Conservation (phyloP, 2,888 invertebrate species). For the Ophion ellenae region DNA sequence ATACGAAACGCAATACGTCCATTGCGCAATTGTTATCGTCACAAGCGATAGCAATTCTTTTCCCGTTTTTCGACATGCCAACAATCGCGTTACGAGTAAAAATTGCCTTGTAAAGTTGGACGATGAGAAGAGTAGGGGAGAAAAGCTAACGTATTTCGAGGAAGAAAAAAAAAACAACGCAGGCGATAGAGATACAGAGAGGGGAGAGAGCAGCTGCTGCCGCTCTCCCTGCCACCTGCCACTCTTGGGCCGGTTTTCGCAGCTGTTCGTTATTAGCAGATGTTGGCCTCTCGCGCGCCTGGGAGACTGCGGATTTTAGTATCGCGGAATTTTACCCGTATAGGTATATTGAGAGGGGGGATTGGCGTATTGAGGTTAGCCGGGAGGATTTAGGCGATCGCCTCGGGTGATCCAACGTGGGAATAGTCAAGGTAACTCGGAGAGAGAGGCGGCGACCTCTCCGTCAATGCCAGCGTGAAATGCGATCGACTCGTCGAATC, state of each 20-base stretch:
- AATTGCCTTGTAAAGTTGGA: not conserved
- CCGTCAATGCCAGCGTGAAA: slow-evolving; percentile 81
- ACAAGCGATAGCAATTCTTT: not conserved
- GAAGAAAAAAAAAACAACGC: not conserved
- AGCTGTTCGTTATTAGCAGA: slow-evolving; percentile 69
- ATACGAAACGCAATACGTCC: not conserved
- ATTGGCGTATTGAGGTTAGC: not conserved
- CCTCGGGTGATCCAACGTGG: slow-evolving; percentile 80
- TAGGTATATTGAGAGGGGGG: too few relatives aligned
- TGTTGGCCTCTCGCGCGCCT: slow-evolving; percentile 55
- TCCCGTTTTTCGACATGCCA: not conserved
- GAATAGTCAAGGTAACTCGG: slow-evolving; percentile 81
- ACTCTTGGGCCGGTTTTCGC: slow-evolving; percentile 37
- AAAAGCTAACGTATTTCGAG: not conserved
- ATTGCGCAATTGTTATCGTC: slow-evolving; percentile 7
- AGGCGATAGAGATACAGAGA: not conserved
- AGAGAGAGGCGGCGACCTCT: slow-evolving; percentile 82
- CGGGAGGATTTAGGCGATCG: slow-evolving; percentile 69
- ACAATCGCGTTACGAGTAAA: not conserved
- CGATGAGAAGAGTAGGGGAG: not conserved
- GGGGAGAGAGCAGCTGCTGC: not conserved
- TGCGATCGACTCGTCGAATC: slow-evolving; percentile 50
- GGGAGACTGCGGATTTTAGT: not conserved
- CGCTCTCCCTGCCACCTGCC: slow-evolving; percentile 74
- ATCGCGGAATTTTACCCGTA: not conserved